Conservation (phyloP, 2,888 invertebrate species). For the Tethea ocularis region DNA sequence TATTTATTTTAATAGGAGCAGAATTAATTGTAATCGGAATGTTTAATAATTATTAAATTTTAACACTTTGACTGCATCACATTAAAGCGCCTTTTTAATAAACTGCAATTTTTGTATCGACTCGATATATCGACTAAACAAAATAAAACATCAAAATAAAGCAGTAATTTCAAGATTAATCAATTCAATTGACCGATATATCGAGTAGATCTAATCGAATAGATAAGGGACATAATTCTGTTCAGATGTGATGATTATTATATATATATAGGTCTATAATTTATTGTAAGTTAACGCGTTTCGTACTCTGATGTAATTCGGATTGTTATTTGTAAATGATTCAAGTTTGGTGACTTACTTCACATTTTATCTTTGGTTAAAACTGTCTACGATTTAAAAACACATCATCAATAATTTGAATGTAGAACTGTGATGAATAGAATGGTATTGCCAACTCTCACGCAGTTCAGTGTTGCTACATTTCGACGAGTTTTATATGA, state of each 20-base stretch:
- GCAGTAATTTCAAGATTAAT: no score
- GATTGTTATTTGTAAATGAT: neutral
- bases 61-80: constrained; percentile 16
- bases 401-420: neutral
- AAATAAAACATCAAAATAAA: neutral
- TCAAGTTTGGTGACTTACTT: neutral
- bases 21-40: constrained; percentile 19
- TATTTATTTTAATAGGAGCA: constrained; percentile 31
- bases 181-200: neutral
- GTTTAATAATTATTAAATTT: constrained; percentile 16
- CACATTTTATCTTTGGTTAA: neutral
- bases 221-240: neutral
- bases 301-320: neutral
- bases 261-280: neutral
- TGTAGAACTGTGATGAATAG: no score
- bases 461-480: neutral
- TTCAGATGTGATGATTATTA: neutral
- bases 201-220: neutral
- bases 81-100: constrained; percentile 10
- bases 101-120: neutral
- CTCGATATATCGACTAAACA: neutral
- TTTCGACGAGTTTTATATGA: neutral
- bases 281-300: neutral
- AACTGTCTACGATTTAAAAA: neutral
- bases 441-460: no score